A percentile compares a stretch with the other conserved stretches of the same genome.
These are phyloP conservation scores for Amblyopsis hoosieri DNA, from an alignment of 2,797 vertebrate genomes.

Conservation along the genomic window DNA sequence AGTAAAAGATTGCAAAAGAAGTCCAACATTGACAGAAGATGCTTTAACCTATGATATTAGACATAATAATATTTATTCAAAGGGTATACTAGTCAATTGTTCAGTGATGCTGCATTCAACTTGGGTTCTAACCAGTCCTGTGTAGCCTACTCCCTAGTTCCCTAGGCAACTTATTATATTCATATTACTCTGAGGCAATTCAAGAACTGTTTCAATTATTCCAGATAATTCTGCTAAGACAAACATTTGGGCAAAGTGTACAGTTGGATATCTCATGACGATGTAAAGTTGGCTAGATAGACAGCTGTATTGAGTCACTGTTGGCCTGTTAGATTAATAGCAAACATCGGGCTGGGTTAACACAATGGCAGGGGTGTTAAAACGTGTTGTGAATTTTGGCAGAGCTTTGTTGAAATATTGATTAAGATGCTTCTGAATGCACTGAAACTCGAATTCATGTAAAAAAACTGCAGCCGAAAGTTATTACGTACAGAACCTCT, in stretches of 20 bases:
- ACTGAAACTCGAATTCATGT: background rate
- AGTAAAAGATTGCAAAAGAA: no score
- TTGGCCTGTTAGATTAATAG: slow-evolving; percentile 52
- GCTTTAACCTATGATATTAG: background rate
- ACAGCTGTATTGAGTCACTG: slow-evolving; percentile 16
- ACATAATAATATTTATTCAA: background rate
- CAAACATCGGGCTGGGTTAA: slow-evolving; percentile 38
- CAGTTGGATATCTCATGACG: slow-evolving; percentile 43
- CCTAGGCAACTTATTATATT: slow-evolving; percentile 5
- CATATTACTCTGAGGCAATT: slow-evolving; percentile 2
- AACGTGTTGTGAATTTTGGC: slow-evolving; percentile 14
- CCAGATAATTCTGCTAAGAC: slow-evolving; percentile 17
- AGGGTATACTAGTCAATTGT: background rate
- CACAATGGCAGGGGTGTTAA: slow-evolving; percentile 13
- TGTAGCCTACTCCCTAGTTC: background rate
- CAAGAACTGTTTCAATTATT: slow-evolving; percentile 31
- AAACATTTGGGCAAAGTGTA: slow-evolving; percentile 37
- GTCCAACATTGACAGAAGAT: no score
- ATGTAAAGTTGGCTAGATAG: slow-evolving; percentile 6
- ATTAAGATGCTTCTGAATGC: slow-evolving; percentile 1
- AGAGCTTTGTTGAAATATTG: slow-evolving; percentile 14
- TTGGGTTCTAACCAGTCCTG: background rate
- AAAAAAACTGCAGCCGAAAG: background rate
- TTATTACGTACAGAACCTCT: background rate
- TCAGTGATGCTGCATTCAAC: background rate